Conservation (phyloP, 2,113 vertebrate genomes). For the Fulica atra region DNA sequence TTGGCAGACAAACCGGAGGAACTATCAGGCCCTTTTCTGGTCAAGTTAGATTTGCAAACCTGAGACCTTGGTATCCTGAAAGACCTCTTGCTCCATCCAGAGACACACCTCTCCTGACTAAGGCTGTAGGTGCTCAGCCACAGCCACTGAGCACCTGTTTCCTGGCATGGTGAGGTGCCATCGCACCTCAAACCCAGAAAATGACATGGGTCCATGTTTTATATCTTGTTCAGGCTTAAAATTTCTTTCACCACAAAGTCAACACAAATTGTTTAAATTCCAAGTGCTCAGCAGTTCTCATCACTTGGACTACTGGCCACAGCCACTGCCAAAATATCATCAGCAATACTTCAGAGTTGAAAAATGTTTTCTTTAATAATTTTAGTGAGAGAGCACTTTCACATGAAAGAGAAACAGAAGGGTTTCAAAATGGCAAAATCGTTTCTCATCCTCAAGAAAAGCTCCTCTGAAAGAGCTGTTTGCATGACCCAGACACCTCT, state of each 20-base stretch:
- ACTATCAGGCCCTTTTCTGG: background rate
- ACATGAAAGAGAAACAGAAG: background rate
- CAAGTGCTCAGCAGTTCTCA: background rate
- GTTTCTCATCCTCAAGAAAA: background rate
- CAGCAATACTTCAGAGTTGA: background rate
- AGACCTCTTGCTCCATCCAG: background rate
- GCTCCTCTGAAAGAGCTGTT: background rate
- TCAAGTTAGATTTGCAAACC: background rate
- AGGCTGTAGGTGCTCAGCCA: background rate
- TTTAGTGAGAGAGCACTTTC: background rate
- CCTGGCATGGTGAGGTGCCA: rapidly evolving
- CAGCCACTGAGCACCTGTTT: background rate
- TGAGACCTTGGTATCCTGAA: background rate
- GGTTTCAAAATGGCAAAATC: background rate
- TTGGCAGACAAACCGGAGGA: background rate
- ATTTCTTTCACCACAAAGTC: background rate
- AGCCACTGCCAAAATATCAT: slow-evolving; percentile 2
- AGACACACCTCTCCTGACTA: background rate
- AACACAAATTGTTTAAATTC: background rate
- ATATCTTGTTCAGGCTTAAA: background rate
- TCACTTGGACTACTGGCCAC: background rate
- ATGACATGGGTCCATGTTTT: background rate
- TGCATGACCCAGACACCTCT: background rate
- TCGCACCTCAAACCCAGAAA: background rate
- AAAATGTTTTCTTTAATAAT: slow-evolving; percentile 40